Conservation (phyloP, 2,888 invertebrate genomes). For the Calliopum simillimum region DNA sequence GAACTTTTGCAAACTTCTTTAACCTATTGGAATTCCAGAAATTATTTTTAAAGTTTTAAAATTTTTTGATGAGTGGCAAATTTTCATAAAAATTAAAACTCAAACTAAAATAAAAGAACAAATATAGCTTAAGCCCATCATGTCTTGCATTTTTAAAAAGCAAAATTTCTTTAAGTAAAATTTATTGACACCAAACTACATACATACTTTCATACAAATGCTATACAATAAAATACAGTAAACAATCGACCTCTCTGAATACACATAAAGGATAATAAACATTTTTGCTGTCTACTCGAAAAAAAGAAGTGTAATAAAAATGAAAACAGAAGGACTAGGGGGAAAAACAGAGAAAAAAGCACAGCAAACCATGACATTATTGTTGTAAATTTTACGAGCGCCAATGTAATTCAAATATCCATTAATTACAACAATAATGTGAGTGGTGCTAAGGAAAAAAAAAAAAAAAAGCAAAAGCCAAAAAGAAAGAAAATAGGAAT, state of each 20-base stretch:
- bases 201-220: slow-evolving; percentile 59
- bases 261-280: slow-evolving; percentile 19
- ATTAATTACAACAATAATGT: slow-evolving; percentile 58
- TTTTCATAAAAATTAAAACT: no score
- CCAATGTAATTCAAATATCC: slow-evolving; percentile 64
- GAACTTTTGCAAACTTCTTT: no score
- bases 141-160: no score
- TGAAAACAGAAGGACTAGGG: slow-evolving; percentile 9
- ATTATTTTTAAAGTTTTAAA: no score
- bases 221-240: slow-evolving; percentile 44
- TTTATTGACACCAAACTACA: slow-evolving; percentile 57
- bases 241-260: slow-evolving; percentile 16
- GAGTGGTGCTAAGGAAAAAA: slow-evolving; percentile 10
- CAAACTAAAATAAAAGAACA: no score
- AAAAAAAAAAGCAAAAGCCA: background rate
- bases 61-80: no score
- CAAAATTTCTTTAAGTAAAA: slow-evolving; percentile 43
- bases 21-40: no score
- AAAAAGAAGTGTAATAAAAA: slow-evolving; percentile 10
- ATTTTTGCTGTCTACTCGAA: slow-evolving; percentile 15
- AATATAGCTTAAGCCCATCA: no score
- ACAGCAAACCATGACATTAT: slow-evolving; percentile 47
- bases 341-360: slow-evolving; percentile 23
- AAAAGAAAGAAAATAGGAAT: background rate
- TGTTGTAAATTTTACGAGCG: slow-evolving; percentile 64